Evolutionary conservation across 2,888 invertebrate genomes (phyloP).

Genomic region (Xanthostigma xanthostigma): DNA sequence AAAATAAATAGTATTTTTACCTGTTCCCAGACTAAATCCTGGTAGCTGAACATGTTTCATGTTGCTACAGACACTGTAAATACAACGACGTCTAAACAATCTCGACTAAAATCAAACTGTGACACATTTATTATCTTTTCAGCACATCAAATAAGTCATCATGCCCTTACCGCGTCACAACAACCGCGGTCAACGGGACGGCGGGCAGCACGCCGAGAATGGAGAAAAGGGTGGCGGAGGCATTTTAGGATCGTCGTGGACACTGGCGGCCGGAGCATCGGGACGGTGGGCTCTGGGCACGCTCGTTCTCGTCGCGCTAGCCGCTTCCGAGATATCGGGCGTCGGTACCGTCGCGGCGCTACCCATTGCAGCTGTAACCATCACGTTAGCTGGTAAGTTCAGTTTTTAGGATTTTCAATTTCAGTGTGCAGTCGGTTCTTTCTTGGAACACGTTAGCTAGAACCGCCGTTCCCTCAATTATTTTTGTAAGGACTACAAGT

Average conservation of each 20-base stretch:
- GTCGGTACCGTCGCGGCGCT: constrained; percentile 40
- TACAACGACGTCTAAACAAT: too few species aligned
- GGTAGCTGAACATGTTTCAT: too few species aligned
- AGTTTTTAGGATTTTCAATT: not conserved
- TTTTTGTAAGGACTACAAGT: not conserved
- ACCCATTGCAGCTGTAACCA: constrained; percentile 33
- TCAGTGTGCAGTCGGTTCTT: too few species aligned
- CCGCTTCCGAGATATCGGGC: constrained; percentile 40
- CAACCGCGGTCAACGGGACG: constrained; percentile 28
- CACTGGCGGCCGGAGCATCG: constrained; percentile 23
- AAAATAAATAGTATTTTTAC: too few species aligned
- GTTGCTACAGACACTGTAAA: too few species aligned
- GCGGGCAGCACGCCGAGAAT: constrained; percentile 23
- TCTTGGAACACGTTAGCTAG: too few species aligned
- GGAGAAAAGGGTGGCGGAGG: not conserved
- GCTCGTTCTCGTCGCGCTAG: constrained; percentile 38
- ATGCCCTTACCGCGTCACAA: constrained; percentile 25
- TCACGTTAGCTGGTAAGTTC: constrained; percentile 34
- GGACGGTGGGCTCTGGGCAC: constrained; percentile 42
- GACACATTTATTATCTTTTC: too few species aligned
- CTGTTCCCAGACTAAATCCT: too few species aligned
- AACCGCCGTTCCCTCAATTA: not conserved
- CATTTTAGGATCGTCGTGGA: not conserved
- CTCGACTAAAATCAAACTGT: too few species aligned
- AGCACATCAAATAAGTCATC: too few species aligned